Base-by-base conservation (phyloP, 2,113 vertebrate species). In the Polypterus senegalus region DNA sequence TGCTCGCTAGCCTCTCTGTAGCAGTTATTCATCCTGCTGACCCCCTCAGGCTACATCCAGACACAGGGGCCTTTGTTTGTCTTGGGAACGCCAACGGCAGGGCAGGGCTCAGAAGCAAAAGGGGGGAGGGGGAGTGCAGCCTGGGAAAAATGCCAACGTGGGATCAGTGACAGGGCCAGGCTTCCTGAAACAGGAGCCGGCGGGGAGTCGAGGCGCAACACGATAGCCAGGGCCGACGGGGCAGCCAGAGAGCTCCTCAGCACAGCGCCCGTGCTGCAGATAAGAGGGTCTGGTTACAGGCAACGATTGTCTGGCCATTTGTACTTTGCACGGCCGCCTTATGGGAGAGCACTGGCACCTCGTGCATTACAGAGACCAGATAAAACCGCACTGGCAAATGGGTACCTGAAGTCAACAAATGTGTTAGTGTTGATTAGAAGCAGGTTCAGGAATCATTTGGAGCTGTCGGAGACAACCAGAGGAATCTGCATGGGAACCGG, bases 61-160 rank as follows among this genome's bases (percentile, higher is more conserved):
- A 73, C 74, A 76, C 70, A 59, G 60, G 4, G 51, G 51, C 51
- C 51, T 52, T 52, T 52, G 51, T 52, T 52, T 52, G 51, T 52
- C 51, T 52, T 7, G 51, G 51, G 51, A 52, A 52, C 51, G 51
- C 51, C 7, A 65, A 63, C 65, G 65, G 64, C 67, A 67, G 63
- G 67, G 67, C 61, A 48, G 58, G 61, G 61, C 46, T 45, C 56
- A 65, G 51, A 71, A 58, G 62, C 57, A 61, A 59, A 51, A 47
- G 47, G 51, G 49, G 56, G 43, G 48, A 60, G 55, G 43, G 61
- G 55, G 60, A 46, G 74, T 69, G 70, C 67, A 69, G 72, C 68
- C 74, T 76, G 74, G 74, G 74, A 76, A 72, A 76, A 74, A 72
- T 70, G 71, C 74, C 71, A 74, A 70, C 60, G 63, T 71, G 74